These are phyloP conservation scores for Petrosia ficiformis DNA, from an alignment of 37 sponge, comb jelly and placozoan species.

Conservation along the genomic window DNA sequence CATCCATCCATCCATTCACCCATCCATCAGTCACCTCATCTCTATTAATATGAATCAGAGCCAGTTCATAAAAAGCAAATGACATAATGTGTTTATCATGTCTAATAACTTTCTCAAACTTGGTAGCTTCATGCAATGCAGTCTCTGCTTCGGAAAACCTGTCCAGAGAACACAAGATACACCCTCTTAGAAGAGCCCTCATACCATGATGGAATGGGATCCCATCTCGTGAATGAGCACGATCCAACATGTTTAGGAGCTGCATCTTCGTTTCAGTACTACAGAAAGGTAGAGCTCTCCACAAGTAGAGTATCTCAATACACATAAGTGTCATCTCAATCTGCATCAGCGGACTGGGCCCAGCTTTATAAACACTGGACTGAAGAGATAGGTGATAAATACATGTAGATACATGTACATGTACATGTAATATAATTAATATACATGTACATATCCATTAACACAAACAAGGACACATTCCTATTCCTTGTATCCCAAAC, in stretches of 20 bases:
- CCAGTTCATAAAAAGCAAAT: slow-evolving; percentile 78
- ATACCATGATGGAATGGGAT: slow-evolving; percentile 52
- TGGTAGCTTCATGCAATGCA: slow-evolving; percentile 51
- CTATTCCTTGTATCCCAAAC: too few species aligned
- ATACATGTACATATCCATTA: too few species aligned
- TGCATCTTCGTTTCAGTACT: slow-evolving; percentile 21
- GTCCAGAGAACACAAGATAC: slow-evolving; percentile 29
- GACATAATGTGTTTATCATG: slow-evolving; percentile 82
- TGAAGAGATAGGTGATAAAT: too few species aligned
- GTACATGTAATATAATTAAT: too few species aligned
- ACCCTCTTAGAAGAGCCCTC: slow-evolving; percentile 56
- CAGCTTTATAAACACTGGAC: slow-evolving; percentile 48
- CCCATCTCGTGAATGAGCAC: slow-evolving; percentile 31
- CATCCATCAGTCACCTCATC: too few species aligned
- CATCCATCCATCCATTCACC: too few species aligned
- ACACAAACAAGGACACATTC: too few species aligned
- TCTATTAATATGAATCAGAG: slow-evolving; percentile 50
- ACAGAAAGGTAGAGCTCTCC: slow-evolving; percentile 78
- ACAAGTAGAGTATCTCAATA: slow-evolving; percentile 81
- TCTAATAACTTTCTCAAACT: slow-evolving; percentile 48
- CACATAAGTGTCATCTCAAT: slow-evolving; percentile 52
- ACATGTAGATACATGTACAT: too few species aligned
- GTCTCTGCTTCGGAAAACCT: slow-evolving; percentile 51
- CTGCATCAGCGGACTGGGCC: slow-evolving; percentile 28
- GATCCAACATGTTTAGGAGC: slow-evolving; percentile 49